phyloP scores from a whole-genome alignment of 1,140 invertebrate genomes.

The Polypedilum pembai region DNA sequence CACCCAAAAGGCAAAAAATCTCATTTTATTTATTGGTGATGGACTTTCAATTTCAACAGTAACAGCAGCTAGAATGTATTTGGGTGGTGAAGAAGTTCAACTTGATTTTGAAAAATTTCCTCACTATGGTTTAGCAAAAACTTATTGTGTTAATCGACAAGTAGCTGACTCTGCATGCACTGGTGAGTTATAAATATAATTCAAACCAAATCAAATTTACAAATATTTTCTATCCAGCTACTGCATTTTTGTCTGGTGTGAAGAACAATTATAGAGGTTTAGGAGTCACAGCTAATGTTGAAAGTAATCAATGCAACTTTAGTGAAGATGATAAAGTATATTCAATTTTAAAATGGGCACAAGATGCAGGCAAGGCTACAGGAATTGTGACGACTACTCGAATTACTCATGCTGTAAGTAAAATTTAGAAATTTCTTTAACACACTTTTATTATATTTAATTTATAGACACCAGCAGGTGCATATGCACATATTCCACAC shows the following conservation, averaged over 20 bases:
- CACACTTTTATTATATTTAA: no score
- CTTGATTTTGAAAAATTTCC: constrained; percentile 70
- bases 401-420: constrained; percentile 59
- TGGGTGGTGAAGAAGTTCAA: constrained; percentile 57
- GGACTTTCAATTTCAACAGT: constrained; percentile 72
- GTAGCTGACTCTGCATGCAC: constrained; percentile 43
- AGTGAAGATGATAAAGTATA: constrained; percentile 52
- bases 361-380: constrained; percentile 59
- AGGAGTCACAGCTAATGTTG: constrained; percentile 59
- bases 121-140: constrained; percentile 62
- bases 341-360: constrained; percentile 58
- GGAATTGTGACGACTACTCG: constrained; percentile 71
- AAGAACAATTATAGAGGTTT: constrained; percentile 69
- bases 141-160: constrained; percentile 68
- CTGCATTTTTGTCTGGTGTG: constrained; percentile 72
- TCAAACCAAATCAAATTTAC: constrained; percentile 42
- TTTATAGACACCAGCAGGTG: constrained; percentile 56
- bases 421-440: no score
- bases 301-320: constrained; percentile 42
- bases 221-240: constrained; percentile 42
- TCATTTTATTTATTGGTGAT: constrained; percentile 70
- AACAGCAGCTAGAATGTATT: constrained; percentile 57
- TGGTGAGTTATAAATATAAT: constrained; percentile 56
- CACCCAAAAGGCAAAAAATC: constrained; percentile 53
- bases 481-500: constrained; percentile 70